Percentiles rank a stretch among this genome's conserved stretches.
Evolutionary conservation across 1,140 invertebrate genomes (phyloP).

Genomic region (Spodoptera frugiperda): DNA sequence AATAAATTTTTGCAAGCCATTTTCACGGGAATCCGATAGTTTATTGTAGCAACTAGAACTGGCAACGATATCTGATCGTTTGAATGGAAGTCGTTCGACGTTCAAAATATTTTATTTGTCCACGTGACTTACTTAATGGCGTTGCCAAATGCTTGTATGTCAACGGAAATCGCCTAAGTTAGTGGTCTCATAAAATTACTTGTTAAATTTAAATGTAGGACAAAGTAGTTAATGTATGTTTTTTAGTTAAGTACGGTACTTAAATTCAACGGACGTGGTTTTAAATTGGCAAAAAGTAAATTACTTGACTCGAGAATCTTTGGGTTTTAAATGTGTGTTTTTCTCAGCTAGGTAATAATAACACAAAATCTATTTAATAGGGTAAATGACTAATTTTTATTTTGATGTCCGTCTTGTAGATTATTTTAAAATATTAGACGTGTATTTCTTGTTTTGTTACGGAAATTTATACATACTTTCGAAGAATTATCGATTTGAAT

Average conservation of each 20-base stretch:
- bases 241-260: neutral
- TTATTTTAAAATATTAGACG: too few species aligned
- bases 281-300: too few species aligned
- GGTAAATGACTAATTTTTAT: too few species aligned
- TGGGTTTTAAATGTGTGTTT: too few species aligned
- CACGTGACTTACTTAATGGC: neutral
- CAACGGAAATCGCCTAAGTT: neutral
- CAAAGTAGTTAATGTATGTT: neutral
- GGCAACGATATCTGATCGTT: constrained; percentile 28
- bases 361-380: too few species aligned
- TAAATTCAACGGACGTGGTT: too few species aligned
- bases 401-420: too few species aligned
- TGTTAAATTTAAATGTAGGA: neutral
- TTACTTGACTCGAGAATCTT: too few species aligned
- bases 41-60: constrained; percentile 26
- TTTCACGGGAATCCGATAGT: constrained; percentile 36
- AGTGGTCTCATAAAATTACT: neutral
- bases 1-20: constrained; percentile 37
- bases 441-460: too few species aligned
- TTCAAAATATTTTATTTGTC: constrained; percentile 31
- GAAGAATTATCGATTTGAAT: too few species aligned
- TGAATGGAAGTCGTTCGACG: constrained; percentile 9
- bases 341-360: too few species aligned
- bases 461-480: too few species aligned
- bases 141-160: neutral